Evolutionary conservation across 2,888 invertebrate genomes (phyloP), one percentile per base, ranked within the genome.

Genomic region (Aleiodes alternator): DNA sequence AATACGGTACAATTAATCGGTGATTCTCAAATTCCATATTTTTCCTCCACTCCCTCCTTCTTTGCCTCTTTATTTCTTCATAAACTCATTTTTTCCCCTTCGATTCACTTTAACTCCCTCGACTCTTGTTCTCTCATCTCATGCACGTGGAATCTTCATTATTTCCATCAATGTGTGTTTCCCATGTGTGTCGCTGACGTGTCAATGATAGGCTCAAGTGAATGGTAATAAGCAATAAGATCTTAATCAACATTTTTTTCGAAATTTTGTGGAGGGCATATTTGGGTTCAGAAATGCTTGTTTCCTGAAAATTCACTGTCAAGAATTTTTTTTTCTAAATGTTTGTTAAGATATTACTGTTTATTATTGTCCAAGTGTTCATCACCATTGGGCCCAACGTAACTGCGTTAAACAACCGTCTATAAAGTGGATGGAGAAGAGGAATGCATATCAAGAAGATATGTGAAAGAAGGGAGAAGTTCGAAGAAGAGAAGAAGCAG

Each of bases 141-240:
- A 43, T 43, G 9, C 43, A 43, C 43, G 43, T 43, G 43, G 43
- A 23, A 43, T 43, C 43, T 43, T 43, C 43, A 43, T 9, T 8
- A 43, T 0, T 43, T 0, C 69, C 50, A 2, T 29, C 43, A 68
- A 23, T 53, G 14, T 57, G 1, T 23, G n/a, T 23, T 2, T 34
- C 43, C 68, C 56, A 55, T 50, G 59, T 50, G 59, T 29, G 29
- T 29, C 57, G 53, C 50, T 61, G 71, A 71, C 71, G 71, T 56
- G 71, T 50, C 56, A 53, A 51, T 56, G 69, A 56, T 76, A 79
- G 73, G 69, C 76, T 79, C 79, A 79, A 73, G 75, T 72, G 53
- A 2, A 23, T 23, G 23, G 2, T 23, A 23, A 23, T 23, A 23
- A 23, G 23, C 23, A 23, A 23, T 23, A 23, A 23, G 1, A 2